Evolutionary conservation across 2,888 invertebrate genomes (phyloP).

Genomic region (Scaptodrosophila latifasciaeformis): DNA sequence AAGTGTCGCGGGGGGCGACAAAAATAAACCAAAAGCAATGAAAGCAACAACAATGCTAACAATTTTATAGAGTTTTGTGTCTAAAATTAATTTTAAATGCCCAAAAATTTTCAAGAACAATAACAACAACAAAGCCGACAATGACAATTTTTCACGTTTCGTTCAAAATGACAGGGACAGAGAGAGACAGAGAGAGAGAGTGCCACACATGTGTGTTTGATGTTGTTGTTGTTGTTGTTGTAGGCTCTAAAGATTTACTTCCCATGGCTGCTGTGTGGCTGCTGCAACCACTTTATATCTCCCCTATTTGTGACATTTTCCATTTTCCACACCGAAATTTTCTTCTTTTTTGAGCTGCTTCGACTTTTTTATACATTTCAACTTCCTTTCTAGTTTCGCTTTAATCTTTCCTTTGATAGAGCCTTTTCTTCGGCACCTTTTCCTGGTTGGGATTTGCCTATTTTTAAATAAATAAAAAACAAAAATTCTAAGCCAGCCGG

Average conservation of each 20-base stretch:
- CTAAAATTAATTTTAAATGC: constrained; percentile 58
- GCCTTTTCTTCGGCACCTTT: constrained; percentile 56
- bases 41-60: constrained; percentile 15
- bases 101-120: constrained; percentile 32
- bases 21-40: constrained; percentile 42
- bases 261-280: constrained; percentile 2
- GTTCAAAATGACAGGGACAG: background rate
- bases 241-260: constrained; percentile 20
- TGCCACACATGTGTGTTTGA: constrained; percentile 17
- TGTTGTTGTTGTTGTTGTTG: background rate
- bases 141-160: constrained; percentile 43
- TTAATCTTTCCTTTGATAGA: background rate
- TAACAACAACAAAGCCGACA: constrained; percentile 14
- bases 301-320: constrained; percentile 48
- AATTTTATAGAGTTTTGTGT: constrained; percentile 57
- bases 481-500: background rate
- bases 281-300: constrained; percentile 37
- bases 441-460: constrained; percentile 28
- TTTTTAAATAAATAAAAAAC: constrained; percentile 39
- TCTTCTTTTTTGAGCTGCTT: constrained; percentile 13
- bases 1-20: constrained; percentile 45
- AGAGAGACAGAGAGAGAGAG: background rate
- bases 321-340: constrained; percentile 29
- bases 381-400: constrained; percentile 5
- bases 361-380: constrained; percentile 10